phyloP scores from a whole-genome alignment of 2,113 vertebrate genomes.

The Neodon shergylaensis region DNA sequence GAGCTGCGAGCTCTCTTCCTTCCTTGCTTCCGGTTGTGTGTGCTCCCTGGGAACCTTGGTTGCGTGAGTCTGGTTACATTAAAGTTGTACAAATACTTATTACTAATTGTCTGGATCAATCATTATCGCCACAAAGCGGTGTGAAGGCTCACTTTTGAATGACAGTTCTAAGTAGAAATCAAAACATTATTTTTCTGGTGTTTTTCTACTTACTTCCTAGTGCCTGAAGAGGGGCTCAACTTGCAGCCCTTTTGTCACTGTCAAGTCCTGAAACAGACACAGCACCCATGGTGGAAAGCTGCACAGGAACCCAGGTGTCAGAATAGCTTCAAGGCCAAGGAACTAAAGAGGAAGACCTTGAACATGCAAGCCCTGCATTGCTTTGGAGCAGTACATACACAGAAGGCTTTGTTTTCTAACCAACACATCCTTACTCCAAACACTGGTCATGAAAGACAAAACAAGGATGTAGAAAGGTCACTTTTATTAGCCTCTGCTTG shows the following conservation, averaged over 20 bases:
- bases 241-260: neutral
- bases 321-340: neutral
- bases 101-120: too few relatives aligned
- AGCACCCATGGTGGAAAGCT: neutral
- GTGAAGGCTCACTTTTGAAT: neutral
- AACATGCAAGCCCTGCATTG: neutral
- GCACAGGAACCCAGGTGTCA: neutral
- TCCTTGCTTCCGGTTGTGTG: too few relatives aligned
- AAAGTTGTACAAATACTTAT: too few relatives aligned
- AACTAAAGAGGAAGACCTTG: neutral
- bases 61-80: too few relatives aligned
- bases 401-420: neutral
- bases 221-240: neutral
- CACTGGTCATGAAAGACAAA: neutral
- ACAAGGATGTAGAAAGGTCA: conserved; percentile 63
- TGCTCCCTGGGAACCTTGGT: too few relatives aligned
- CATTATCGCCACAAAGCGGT: too few relatives aligned
- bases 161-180: neutral
- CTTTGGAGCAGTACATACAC: neutral
- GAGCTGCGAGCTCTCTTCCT: too few relatives aligned
- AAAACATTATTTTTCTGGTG: neutral
- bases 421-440: neutral
- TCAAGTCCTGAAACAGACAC: neutral
- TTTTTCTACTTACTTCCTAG: neutral
- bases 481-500: conserved; percentile 68